A percentile compares a stretch with the other conserved stretches of the same genome.
These are phyloP conservation scores for Hemibagrus guttatus DNA, from an alignment of 2,797 vertebrate genomes.

Conservation along the genomic window DNA sequence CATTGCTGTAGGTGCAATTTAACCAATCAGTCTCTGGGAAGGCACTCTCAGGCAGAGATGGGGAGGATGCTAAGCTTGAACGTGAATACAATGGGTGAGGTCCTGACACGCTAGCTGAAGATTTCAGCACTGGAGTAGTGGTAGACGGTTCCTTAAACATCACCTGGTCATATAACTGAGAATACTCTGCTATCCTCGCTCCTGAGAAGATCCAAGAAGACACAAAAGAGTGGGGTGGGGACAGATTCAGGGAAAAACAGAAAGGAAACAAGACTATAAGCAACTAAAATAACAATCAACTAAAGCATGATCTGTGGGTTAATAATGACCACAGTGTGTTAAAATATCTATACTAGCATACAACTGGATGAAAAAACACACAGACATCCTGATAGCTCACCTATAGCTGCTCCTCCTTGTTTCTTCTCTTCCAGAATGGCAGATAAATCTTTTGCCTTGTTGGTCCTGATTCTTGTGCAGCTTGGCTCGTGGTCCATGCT, in stretches of 20 bases:
- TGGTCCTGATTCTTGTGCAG: constrained; percentile 72
- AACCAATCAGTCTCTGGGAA: constrained; percentile 84
- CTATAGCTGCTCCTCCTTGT: constrained; percentile 94
- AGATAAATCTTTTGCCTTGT: constrained; percentile 86
- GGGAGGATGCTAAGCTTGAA: constrained; percentile 67
- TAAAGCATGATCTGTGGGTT: neutral
- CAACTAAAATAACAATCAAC: neutral
- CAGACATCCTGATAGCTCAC: constrained; percentile 70
- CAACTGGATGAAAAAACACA: neutral
- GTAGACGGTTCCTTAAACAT: constrained; percentile 83
- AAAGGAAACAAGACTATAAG: neutral
- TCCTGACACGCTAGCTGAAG: constrained; percentile 50
- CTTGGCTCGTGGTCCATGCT: constrained; percentile 86
- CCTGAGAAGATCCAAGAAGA: constrained; percentile 71
- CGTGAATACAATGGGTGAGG: constrained; percentile 44
- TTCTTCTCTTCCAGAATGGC: constrained; percentile 97
- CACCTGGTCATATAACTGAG: constrained; percentile 94
- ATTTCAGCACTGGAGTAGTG: constrained; percentile 45
- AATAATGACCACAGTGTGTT: neutral
- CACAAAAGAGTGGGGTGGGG: constrained; percentile 3
- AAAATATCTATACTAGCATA: neutral
- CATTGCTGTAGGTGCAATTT: constrained; percentile 88
- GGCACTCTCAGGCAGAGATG: constrained; percentile 69
- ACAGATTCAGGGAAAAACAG: neutral
- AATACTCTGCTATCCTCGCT: constrained; percentile 97